Conservation (phyloP, 2,797 vertebrate genomes). For the Cossypha heuglini region DNA sequence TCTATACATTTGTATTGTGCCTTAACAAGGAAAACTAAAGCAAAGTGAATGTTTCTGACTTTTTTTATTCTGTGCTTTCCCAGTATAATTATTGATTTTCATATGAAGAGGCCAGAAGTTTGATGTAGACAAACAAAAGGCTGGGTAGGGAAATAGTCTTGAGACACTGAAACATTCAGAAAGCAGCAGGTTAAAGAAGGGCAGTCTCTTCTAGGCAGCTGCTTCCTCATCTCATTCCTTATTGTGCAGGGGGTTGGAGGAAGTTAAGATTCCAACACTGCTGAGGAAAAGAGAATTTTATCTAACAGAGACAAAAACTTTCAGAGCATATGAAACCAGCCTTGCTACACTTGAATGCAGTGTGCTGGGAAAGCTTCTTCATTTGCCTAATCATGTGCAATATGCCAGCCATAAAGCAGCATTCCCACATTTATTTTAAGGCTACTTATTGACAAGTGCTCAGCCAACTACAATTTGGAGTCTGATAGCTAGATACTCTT, state of each 20-base stretch:
- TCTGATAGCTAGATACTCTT: not conserved
- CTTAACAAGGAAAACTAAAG: not conserved
- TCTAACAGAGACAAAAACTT: not conserved
- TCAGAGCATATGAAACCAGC: not conserved
- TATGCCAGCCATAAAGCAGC: not conserved
- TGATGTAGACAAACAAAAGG: not conserved
- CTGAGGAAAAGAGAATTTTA: not conserved
- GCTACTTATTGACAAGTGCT: not conserved
- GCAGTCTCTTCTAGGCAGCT: not conserved
- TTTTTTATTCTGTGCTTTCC: not conserved
- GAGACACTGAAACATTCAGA: not conserved
- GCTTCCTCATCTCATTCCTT: not conserved
- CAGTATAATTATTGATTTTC: not conserved
- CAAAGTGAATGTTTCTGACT: not conserved
- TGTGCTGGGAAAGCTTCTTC: not conserved
- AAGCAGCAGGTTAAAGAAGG: not conserved
- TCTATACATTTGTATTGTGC: not conserved
- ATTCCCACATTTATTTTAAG: not conserved
- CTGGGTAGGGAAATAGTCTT: not conserved
- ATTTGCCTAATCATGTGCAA: not conserved
- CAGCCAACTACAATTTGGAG: not conserved
- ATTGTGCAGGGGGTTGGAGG: not conserved
- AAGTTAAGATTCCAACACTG: not conserved
- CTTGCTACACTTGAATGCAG: not conserved
- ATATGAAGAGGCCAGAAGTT: not conserved